Conservation (phyloP, 2,888 invertebrate species). For the Elmis aenea region DNA sequence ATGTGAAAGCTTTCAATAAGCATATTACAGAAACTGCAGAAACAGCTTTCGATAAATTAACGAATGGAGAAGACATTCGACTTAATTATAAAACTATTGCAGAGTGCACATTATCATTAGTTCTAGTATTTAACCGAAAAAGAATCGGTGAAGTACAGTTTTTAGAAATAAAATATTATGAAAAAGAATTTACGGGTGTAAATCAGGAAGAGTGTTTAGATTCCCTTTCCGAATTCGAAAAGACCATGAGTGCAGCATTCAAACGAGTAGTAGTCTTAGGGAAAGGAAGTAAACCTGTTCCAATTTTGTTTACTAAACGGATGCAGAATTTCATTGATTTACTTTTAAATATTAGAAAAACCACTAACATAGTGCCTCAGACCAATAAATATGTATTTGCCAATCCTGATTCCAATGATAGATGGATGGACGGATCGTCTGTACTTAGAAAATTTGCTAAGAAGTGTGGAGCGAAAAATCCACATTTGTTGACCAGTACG, state of each 20-base stretch:
- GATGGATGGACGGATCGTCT: conserved; percentile 12
- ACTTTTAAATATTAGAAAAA: conserved; percentile 8
- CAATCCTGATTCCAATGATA: conserved; percentile 9
- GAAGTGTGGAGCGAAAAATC: conserved; percentile 15
- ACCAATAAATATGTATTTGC: conserved; percentile 17
- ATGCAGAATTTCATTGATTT: conserved; percentile 13
- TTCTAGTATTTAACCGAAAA: conserved; percentile 10
- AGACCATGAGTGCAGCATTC: conserved; percentile 7
- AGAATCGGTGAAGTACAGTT: conserved; percentile 11
- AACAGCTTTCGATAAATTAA: conserved; percentile 7
- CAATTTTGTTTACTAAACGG: conserved; percentile 14
- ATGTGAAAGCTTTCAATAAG: conserved; percentile 10
- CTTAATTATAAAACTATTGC: conserved; percentile 10
- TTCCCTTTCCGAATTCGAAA: conserved; percentile 9
- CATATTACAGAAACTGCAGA: conserved; percentile 5
- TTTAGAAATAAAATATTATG: conserved; percentile 8
- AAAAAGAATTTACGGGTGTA: background rate
- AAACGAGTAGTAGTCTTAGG: conserved; percentile 13
- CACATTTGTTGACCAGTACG: conserved; percentile 12
- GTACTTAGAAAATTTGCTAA: conserved; percentile 11
- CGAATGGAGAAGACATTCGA: conserved; percentile 1
- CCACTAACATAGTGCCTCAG: conserved; percentile 9
- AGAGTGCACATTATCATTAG: conserved; percentile 4
- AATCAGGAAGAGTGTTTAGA: conserved; percentile 13
- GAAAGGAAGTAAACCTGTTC: conserved; percentile 15